Evolutionary conservation across 2,797 vertebrate genomes (phyloP).

Genomic region (Peromyscus attwateri): DNA sequence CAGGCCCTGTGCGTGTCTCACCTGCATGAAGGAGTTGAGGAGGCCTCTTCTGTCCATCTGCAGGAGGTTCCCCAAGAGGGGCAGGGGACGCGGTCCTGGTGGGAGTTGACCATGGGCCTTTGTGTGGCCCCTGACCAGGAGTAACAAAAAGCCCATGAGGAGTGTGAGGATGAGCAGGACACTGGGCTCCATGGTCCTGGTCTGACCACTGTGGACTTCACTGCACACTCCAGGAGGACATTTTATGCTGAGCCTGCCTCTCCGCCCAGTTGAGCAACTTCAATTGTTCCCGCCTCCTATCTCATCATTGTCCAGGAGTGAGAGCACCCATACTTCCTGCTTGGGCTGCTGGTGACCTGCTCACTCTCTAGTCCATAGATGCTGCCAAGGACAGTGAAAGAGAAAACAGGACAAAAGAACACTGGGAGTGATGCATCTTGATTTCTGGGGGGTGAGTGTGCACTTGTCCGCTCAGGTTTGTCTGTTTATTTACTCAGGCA

Average conservation of each 20-base stretch:
- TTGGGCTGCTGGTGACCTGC: rapidly evolving
- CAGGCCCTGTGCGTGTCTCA: not conserved
- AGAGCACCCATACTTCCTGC: not conserved
- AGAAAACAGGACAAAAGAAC: not conserved
- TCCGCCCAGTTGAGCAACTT: not conserved
- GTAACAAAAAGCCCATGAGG: conserved; percentile 20
- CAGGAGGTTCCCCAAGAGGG: conserved; percentile 86
- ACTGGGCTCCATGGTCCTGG: conserved; percentile 20
- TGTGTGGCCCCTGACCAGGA: not conserved
- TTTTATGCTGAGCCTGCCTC: not conserved
- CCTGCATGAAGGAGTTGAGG: conserved; percentile 52
- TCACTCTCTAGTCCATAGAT: not conserved
- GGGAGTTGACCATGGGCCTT: conserved; percentile 73
- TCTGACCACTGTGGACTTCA: rapidly evolving
- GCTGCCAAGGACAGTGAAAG: not conserved
- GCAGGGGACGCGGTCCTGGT: conserved; percentile 83
- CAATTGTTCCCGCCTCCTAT: not conserved
- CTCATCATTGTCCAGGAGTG: rapidly evolving
- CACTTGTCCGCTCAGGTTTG: too few species aligned
- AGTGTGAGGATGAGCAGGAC: conserved; percentile 47
- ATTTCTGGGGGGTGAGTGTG: not conserved
- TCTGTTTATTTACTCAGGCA: not conserved
- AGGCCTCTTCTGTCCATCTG: conserved; percentile 79
- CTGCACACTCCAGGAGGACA: too few species aligned
- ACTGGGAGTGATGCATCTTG: rapidly evolving